Evolutionary conservation across 2,797 vertebrate species (phyloP), one percentile per base, ranked within the genome.

Genomic region (Poeciliopsis infans): DNA sequence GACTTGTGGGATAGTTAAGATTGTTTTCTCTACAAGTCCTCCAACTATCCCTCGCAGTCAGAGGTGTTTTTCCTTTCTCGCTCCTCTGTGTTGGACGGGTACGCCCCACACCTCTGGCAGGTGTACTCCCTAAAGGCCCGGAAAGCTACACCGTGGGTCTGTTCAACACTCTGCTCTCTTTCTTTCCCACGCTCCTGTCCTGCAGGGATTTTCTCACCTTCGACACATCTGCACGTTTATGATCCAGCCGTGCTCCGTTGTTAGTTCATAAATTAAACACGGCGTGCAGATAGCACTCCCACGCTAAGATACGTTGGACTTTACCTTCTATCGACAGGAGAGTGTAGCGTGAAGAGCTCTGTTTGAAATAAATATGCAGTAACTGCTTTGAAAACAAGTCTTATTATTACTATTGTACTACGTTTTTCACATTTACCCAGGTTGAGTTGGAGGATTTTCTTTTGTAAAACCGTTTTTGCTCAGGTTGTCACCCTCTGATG

Each of bases 201-300:
- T 72, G 49, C 76, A 82, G 87, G 88, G 89, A 91, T 91, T 92
- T 92, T 87, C 90, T 92, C 84, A 87, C 88, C 87, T 88, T 71
- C 77, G 80, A 74, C 88, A 86, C 87, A 78, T 85, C 82, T 46
- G 66, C 74, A 79, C 86, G 86, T 92, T 91, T 88, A 80, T 31
- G 46, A 78, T 85, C 69, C 77, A 33, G 82, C 20, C 0, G 15
- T 23, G 28, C 74, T 85, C 82, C 79, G 68, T 23, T 71, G 49
- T 76, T 86, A 77, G 76, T 84, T 88, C 28, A 87, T 86, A 87
- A 90, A 90, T 92, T 75, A 83, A 69, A 85, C 80, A 51, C 18
- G 71, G 81, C 2, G 16, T 61, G 36, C 75, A 85, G 79, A 85
- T 84, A 75, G 83, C 64, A 64, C 84, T 83, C 88, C 82, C 83